Percentiles rank a stretch among this genome's conserved stretches.
These are phyloP conservation scores for Periparus ater DNA, from an alignment of 2,797 vertebrate genomes.

Conservation along the genomic window DNA sequence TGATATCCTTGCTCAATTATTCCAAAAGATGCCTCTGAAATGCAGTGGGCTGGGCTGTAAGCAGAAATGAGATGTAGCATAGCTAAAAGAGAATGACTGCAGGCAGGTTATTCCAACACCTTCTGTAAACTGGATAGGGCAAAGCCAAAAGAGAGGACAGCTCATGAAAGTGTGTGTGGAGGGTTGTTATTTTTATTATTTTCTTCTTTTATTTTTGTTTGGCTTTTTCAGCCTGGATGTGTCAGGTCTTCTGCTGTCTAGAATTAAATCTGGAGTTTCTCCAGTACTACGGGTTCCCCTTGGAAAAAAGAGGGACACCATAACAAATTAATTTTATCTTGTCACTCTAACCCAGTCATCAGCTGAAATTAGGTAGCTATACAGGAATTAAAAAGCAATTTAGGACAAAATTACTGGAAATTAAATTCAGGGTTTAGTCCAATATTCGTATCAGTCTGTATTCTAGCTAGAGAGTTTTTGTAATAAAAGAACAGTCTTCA, in stretches of 20 bases:
- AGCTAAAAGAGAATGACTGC: neutral
- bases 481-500: neutral
- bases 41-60: neutral
- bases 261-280: neutral
- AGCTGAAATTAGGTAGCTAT: neutral
- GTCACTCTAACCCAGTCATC: neutral
- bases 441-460: neutral
- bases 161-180: neutral
- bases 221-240: neutral
- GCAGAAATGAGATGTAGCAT: neutral
- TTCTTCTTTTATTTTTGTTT: neutral
- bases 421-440: neutral
- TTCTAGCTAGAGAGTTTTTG: neutral
- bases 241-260: neutral
- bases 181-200: neutral
- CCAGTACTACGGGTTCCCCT: neutral
- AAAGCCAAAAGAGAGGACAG: neutral
- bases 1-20: neutral
- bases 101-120: neutral
- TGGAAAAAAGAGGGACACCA: neutral
- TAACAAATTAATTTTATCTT: neutral
- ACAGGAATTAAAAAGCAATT: neutral
- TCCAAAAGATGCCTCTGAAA: neutral
- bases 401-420: neutral
- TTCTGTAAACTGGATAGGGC: neutral